Conservation (phyloP, 2,888 invertebrate species). For the Nemotelus nigrinus region DNA sequence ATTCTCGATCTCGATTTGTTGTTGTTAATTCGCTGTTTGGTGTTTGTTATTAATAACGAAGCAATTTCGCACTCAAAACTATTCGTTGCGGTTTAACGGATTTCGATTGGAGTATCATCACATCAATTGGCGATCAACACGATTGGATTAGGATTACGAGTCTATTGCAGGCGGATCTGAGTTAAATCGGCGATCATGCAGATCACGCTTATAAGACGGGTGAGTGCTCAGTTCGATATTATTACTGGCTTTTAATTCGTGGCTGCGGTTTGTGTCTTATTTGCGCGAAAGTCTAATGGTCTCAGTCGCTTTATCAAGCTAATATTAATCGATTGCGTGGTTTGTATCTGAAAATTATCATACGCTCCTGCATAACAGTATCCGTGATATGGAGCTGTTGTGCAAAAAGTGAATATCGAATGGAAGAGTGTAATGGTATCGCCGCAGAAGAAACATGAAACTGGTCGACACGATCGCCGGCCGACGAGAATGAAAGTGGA, state of each 20-base stretch:
- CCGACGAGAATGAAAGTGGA: slow-evolving; percentile 39
- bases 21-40: background rate
- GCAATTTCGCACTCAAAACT: background rate
- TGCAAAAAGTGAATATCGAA: slow-evolving; percentile 37
- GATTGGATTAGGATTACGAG: slow-evolving; percentile 40
- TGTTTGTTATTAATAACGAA: background rate
- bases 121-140: slow-evolving; percentile 8
- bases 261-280: background rate
- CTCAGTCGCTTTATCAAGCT: no score
- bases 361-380: slow-evolving; percentile 11
- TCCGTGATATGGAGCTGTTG: background rate
- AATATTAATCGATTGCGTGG: no score
- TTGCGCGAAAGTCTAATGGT: no score
- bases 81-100: background rate
- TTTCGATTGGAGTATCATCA: slow-evolving; percentile 10
- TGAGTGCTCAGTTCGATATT: background rate
- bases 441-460: slow-evolving; percentile 9
- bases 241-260: background rate
- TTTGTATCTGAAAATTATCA: background rate
- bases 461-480: slow-evolving; percentile 6
- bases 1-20: slow-evolving; percentile 8
- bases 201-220: slow-evolving; percentile 38
- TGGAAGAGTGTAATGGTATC: slow-evolving; percentile 11
- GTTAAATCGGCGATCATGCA: slow-evolving; percentile 30
- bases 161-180: slow-evolving; percentile 1